Base-by-base conservation (phyloP, 2,113 vertebrate species). In the Equus quagga region DNA sequence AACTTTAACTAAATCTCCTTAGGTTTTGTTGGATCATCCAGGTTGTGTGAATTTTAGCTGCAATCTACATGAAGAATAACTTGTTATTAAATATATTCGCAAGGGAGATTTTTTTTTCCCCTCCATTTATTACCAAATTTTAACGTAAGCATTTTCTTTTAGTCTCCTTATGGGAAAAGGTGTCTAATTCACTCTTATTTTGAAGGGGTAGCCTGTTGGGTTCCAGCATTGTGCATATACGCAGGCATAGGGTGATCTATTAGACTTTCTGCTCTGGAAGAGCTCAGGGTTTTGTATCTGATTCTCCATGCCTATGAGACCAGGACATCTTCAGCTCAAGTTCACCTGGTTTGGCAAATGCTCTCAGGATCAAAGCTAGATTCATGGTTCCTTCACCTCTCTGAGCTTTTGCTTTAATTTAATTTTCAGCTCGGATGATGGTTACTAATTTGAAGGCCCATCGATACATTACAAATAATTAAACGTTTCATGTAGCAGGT, bases 401-500 rank as follows among this genome's bases (percentile, higher is more conserved):
- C 90, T 88, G 65, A 96, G 36, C 83, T 97, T 88, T 15, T 89
- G 41, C 28, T 83, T 97, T 88, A 95, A 92, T 79, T 85, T 87
- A 69, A 89, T 92, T 93, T 96, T 93, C 36, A 91, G 28, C 15
- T 93, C 12, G 76, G 28, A 97, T 28, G 46, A 54, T 79, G 9
- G n/a, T 54, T 91, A 92, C 31, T 87, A 65, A 97, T 73, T 91
- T 91, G 41, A 69, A 96, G 56, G 19, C n/a, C 93, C 15, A 49
- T 51, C 80, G 28, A 96, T 80, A 93, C 8, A 87, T 70, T 95
- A 67, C 65, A 94, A 93, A 90, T 79, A 94, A 94, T 94, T 72
- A 80, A 79, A 54, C 85, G 15, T 58, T 51, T 91, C 72, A 13
- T 81, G 13, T 85, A 84, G 76, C 21, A 87, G 10, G 9, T 18